Conservation (phyloP, 2,797 vertebrate species). For the Enteromius radiatus region DNA sequence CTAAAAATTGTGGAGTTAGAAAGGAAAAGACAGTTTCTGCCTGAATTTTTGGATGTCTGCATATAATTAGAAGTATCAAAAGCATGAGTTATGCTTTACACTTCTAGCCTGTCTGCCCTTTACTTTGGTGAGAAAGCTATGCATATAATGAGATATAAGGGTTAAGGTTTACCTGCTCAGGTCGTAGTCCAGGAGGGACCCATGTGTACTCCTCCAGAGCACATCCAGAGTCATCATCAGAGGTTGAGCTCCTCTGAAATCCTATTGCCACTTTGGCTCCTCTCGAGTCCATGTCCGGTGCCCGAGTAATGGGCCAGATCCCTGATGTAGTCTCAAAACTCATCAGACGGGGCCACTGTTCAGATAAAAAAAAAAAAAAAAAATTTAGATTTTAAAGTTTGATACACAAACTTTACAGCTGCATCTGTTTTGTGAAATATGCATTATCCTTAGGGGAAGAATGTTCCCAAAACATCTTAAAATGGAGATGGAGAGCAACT, state of each 20-base stretch:
- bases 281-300: conserved; percentile 87
- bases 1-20: neutral
- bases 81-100: conserved; percentile 1
- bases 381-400: neutral
- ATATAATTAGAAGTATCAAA: neutral
- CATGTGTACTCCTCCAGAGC: conserved; percentile 95
- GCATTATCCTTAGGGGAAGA: neutral
- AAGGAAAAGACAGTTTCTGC: neutral
- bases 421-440: conserved; percentile 12
- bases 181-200: conserved; percentile 92
- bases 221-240: conserved; percentile 95
- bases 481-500: neutral
- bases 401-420: neutral
- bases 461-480: neutral
- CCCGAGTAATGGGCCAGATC: conserved; percentile 69
- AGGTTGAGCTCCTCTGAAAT: conserved; percentile 94
- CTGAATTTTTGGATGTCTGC: neutral
- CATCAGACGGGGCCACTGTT: conserved; percentile 77
- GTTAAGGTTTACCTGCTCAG: conserved; percentile 85
- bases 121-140: neutral
- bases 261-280: conserved; percentile 83
- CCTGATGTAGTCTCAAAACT: conserved; percentile 77
- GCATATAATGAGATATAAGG: neutral
- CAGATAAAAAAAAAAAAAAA: conserved; percentile 8
- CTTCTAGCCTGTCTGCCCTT: neutral